Percentiles rank a stretch among this genome's conserved stretches.
Evolutionary conservation across 2,113 vertebrate genomes (phyloP).

Genomic region (Pterocles orientalis): DNA sequence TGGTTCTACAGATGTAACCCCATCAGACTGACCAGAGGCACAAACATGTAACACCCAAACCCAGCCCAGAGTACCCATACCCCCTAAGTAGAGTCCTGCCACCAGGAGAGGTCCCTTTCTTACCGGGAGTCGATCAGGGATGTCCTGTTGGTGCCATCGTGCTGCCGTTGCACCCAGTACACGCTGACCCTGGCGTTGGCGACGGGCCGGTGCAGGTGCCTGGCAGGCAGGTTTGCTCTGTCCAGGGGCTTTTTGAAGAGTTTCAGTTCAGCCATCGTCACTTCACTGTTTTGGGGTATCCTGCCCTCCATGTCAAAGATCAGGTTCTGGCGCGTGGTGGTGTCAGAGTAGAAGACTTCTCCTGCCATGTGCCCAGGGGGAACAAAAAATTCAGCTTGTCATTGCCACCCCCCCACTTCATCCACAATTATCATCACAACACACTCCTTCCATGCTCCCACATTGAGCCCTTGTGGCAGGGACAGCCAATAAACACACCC

Average conservation of each 20-base stretch:
- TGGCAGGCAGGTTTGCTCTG: slow-evolving; percentile 68
- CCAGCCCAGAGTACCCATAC: background rate
- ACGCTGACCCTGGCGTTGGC: slow-evolving; percentile 87
- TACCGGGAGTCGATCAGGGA: slow-evolving; percentile 92
- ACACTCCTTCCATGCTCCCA: background rate
- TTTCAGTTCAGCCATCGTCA: slow-evolving; percentile 92
- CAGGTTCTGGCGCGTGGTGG: slow-evolving; percentile 79
- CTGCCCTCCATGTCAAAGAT: slow-evolving; percentile 90
- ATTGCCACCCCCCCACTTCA: background rate
- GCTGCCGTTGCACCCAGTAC: slow-evolving; percentile 86
- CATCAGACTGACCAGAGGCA: background rate
- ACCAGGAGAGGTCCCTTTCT: background rate
- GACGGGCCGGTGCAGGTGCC: slow-evolving; percentile 65
- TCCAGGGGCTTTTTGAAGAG: slow-evolving; percentile 87
- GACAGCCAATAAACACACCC: background rate
- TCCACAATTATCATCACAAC: slow-evolving; percentile 10
- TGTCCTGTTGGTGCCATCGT: slow-evolving; percentile 86
- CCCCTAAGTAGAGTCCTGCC: background rate
- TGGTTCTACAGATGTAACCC: background rate
- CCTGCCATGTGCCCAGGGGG: slow-evolving; percentile 65
- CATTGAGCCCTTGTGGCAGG: background rate
- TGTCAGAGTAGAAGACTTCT: slow-evolving; percentile 82
- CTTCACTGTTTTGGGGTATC: slow-evolving; percentile 88
- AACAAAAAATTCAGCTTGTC: background rate
- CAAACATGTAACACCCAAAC: background rate